These are phyloP conservation scores for Hypocryptadius cinnamomeus DNA, from an alignment of 2,113 vertebrate genomes.

Conservation along the genomic window DNA sequence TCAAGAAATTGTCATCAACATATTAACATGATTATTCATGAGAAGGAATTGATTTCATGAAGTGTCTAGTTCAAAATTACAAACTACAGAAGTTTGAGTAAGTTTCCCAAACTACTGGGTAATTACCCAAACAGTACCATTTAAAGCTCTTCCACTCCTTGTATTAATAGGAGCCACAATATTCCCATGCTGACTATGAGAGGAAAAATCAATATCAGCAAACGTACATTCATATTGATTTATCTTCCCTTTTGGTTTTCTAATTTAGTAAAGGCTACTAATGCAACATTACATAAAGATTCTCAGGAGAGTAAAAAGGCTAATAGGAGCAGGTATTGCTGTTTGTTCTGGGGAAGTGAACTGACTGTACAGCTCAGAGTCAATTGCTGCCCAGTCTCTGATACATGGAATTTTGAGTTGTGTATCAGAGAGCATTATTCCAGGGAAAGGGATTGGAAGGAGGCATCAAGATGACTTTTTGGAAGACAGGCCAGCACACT, in stretches of 20 bases:
- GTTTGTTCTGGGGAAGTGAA: neutral
- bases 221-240: slow-evolving; percentile 55
- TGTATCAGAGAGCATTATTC: neutral
- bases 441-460: neutral
- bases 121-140: slow-evolving; percentile 15
- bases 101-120: neutral
- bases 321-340: slow-evolving; percentile 2
- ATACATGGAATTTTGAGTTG: neutral
- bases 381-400: neutral
- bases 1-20: neutral
- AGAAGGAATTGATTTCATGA: neutral
- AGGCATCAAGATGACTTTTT: neutral
- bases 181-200: slow-evolving; percentile 39
- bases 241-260: slow-evolving; percentile 51
- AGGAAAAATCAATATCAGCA: slow-evolving; percentile 57
- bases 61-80: neutral
- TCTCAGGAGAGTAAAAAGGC: slow-evolving; percentile 11
- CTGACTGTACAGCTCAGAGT: neutral
- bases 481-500: neutral
- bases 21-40: neutral
- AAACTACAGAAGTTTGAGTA: neutral
- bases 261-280: slow-evolving; percentile 59
- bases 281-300: slow-evolving; percentile 52
- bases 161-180: slow-evolving; percentile 29
- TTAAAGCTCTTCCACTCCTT: slow-evolving; percentile 25